Evolutionary conservation across 2,797 vertebrate species (phyloP).

Genomic region (Acanthurus lineatus): DNA sequence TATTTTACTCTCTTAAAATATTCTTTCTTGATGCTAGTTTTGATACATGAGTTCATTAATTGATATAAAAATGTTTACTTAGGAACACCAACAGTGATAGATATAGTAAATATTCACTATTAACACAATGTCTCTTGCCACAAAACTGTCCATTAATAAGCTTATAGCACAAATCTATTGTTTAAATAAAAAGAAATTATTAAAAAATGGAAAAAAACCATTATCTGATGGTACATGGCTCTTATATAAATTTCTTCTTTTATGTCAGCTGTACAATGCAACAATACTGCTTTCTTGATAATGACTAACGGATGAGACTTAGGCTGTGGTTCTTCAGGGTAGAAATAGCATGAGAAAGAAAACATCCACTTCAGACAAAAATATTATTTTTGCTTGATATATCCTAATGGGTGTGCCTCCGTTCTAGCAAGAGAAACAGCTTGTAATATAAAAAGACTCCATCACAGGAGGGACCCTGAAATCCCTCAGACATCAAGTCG

Average conservation of each 20-base stretch:
- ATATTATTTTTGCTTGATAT: constrained; percentile 30
- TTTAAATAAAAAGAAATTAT: background rate
- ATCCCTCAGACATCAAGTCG: constrained; percentile 29
- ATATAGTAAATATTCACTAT: background rate
- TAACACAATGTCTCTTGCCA: background rate
- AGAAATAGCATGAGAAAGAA: background rate
- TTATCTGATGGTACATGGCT: background rate
- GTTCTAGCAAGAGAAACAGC: constrained; percentile 19
- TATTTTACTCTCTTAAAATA: background rate
- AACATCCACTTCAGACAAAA: constrained; percentile 21
- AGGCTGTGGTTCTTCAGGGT: background rate
- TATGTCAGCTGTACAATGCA: background rate
- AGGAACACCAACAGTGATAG: background rate
- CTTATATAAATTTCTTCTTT: background rate
- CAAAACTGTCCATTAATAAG: background rate
- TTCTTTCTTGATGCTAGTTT: background rate
- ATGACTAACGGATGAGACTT: constrained; percentile 28
- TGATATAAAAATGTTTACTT: too few relatives aligned
- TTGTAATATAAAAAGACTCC: constrained; percentile 21
- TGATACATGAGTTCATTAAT: too few relatives aligned
- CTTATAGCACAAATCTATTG: background rate
- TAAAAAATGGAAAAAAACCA: background rate
- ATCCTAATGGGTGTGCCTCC: constrained; percentile 10
- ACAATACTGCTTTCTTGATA: constrained; percentile 14
- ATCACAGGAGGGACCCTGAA: constrained; percentile 6